Evolutionary conservation across 2,113 vertebrate species (phyloP).

Genomic region (Galeopterus variegatus): DNA sequence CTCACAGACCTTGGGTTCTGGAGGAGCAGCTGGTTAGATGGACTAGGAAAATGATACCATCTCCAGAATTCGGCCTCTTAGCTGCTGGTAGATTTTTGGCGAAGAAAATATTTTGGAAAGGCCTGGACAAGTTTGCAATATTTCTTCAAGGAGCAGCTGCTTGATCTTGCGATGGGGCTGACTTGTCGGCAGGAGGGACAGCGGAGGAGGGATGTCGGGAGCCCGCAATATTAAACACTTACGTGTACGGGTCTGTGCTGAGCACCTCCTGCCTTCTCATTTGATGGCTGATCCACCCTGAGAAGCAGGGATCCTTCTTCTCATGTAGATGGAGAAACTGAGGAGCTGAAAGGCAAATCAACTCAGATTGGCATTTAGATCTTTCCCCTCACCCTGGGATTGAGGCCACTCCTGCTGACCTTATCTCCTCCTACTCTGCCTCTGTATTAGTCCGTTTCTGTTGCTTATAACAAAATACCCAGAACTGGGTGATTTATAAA

Average conservation of each 20-base stretch:
- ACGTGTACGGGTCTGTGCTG: not conserved
- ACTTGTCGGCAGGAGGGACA: slow-evolving; percentile 8
- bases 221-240: slow-evolving; percentile 16
- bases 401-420: accelerated
- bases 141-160: slow-evolving; percentile 66
- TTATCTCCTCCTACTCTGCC: not conserved
- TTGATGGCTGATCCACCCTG: not conserved
- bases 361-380: accelerated
- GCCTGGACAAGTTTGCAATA: slow-evolving; percentile 52
- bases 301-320: not conserved
- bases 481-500: too few relatives aligned
- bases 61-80: slow-evolving; percentile 57
- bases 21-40: not conserved
- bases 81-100: slow-evolving; percentile 50
- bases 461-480: too few relatives aligned
- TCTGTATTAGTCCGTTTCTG: too few relatives aligned
- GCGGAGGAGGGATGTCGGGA: slow-evolving; percentile 40
- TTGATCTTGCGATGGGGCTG: slow-evolving; percentile 57
- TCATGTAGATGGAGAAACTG: accelerated
- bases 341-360: not conserved
- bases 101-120: slow-evolving; percentile 76
- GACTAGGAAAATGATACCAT: accelerated
- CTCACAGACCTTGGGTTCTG: accelerated
- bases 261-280: not conserved
- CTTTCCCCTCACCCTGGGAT: not conserved